Conservation (phyloP, 2,797 vertebrate species). For the Chromobotia macracanthus region DNA sequence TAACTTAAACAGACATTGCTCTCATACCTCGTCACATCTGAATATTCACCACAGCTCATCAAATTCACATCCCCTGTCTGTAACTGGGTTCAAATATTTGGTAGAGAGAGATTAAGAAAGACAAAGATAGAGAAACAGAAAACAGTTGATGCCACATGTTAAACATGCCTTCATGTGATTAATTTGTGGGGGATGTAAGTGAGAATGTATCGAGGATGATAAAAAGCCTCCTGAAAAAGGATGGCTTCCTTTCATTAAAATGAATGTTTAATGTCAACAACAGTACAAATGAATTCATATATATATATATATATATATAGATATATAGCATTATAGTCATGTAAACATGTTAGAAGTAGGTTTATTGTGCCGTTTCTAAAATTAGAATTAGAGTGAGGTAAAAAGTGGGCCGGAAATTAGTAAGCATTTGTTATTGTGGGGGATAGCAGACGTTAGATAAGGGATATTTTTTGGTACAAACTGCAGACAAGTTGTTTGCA, state of each 20-base stretch:
- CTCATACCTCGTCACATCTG: slow-evolving; percentile 22
- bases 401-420: background rate
- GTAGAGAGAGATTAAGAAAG: background rate
- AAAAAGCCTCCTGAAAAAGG: slow-evolving; percentile 31
- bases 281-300: slow-evolving; percentile 39
- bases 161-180: slow-evolving; percentile 27
- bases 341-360: background rate
- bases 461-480: too few species aligned
- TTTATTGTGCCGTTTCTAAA: slow-evolving; percentile 5
- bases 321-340: slow-evolving; percentile 26
- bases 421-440: too few species aligned
- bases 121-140: slow-evolving; percentile 1
- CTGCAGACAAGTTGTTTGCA: too few species aligned
- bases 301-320: slow-evolving; percentile 43
- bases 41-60: slow-evolving; percentile 45
- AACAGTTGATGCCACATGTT: slow-evolving; percentile 3
- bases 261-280: slow-evolving; percentile 49
- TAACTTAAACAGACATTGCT: slow-evolving; percentile 42
- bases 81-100: slow-evolving; percentile 7
- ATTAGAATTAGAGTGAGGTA: slow-evolving; percentile 3
- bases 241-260: slow-evolving; percentile 25
- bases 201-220: slow-evolving; percentile 34
- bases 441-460: too few species aligned
- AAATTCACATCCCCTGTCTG: slow-evolving; percentile 29
- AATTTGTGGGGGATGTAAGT: slow-evolving; percentile 45